phyloP scores from a whole-genome alignment of 2,888 invertebrate species.

The Cataglyphis cursor region DNA sequence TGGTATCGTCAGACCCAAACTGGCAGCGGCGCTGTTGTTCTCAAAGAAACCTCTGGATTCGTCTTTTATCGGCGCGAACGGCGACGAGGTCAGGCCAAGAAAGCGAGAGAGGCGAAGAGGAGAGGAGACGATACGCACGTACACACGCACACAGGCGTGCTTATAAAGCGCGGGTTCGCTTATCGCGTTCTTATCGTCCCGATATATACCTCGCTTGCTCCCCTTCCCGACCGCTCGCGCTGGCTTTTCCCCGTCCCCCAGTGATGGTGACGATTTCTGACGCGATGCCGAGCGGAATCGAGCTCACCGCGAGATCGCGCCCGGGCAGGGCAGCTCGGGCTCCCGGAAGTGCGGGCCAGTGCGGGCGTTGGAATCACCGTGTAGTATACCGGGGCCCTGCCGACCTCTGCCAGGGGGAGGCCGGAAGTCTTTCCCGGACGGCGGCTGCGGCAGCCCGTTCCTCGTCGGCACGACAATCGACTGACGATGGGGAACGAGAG shows the following conservation, averaged over 20 bases:
- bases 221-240: constrained; percentile 20
- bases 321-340: constrained; percentile 12
- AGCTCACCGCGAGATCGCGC: constrained; percentile 39
- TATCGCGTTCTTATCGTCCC: constrained; percentile 73
- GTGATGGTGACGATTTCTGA: constrained; percentile 26
- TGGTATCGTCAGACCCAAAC: constrained; percentile 20
- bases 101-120: constrained; percentile 30
- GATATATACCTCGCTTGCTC: constrained; percentile 62
- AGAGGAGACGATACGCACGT: constrained; percentile 28
- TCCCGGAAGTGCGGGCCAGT: constrained; percentile 69
- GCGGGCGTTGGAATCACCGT: constrained; percentile 85
- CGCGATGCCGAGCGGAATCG: constrained; percentile 35
- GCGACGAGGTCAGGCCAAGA: constrained; percentile 36
- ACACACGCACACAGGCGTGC: constrained; percentile 9
- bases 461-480: constrained; percentile 72
- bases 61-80: constrained; percentile 48
- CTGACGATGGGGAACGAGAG: constrained; percentile 71
- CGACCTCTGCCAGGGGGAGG: constrained; percentile 48
- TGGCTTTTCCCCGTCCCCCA: constrained; percentile 24
- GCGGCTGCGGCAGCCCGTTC: constrained; percentile 37
- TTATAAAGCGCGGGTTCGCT: constrained; percentile 57
- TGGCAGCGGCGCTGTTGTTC: constrained; percentile 2
- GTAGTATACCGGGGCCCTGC: constrained; percentile 46
- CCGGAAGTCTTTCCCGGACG: constrained; percentile 57
- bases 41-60: constrained; percentile 41